phyloP scores from a whole-genome alignment of 2,797 vertebrate species.

The Syngnathus acus region DNA sequence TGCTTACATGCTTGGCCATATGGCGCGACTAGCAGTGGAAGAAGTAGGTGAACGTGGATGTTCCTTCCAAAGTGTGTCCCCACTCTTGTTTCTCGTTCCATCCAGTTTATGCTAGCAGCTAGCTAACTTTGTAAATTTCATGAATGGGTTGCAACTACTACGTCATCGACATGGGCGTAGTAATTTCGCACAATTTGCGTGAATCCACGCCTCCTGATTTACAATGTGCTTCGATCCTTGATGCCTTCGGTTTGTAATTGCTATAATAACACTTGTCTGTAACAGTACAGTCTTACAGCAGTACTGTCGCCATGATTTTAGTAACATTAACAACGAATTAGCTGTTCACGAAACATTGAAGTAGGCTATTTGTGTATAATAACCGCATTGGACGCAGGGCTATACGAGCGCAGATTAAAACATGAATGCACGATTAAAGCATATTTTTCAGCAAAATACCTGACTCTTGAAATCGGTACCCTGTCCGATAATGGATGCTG shows the following conservation, averaged over 20 bases:
- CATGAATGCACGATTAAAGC: too few relatives aligned
- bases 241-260: background rate
- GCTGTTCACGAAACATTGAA: background rate
- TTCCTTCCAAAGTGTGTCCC: slow-evolving; percentile 9
- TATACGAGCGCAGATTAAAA: background rate
- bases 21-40: slow-evolving; percentile 38
- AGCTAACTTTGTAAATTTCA: background rate
- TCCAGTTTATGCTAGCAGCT: background rate
- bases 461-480: background rate
- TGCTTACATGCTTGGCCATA: slow-evolving; percentile 55
- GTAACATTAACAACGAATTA: background rate
- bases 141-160: background rate
- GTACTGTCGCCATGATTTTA: background rate
- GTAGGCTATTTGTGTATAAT: background rate
- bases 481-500: background rate
- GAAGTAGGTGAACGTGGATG: slow-evolving; percentile 15
- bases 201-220: background rate
- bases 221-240: background rate
- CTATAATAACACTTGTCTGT: background rate
- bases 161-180: background rate
- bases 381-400: too few relatives aligned
- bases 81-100: background rate
- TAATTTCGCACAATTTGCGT: background rate
- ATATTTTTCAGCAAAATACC: background rate
- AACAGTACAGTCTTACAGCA: background rate